Evolutionary conservation across 2,113 vertebrate species (phyloP).

Genomic region (Syngnathus typhle): DNA sequence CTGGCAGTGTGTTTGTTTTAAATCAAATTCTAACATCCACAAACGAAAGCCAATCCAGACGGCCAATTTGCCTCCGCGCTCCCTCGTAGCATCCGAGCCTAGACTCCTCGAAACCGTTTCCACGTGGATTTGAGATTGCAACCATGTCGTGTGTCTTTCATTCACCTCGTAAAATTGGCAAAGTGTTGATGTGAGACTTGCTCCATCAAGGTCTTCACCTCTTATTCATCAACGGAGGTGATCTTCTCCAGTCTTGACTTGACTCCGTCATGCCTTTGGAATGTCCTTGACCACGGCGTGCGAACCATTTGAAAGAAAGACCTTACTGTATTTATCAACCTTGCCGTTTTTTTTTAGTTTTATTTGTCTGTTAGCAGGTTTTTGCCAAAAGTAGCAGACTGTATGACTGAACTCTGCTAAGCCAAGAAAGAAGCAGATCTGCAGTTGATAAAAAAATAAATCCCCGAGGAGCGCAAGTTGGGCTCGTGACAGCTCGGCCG

Average conservation of each 20-base stretch:
- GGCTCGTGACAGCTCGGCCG: neutral
- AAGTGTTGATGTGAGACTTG: slow-evolving; percentile 32
- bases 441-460: slow-evolving; percentile 5
- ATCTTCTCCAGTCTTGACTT: slow-evolving; percentile 24
- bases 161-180: slow-evolving; percentile 21
- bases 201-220: slow-evolving; percentile 37
- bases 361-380: neutral
- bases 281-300: neutral
- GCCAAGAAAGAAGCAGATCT: slow-evolving; percentile 4
- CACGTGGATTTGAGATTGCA: neutral
- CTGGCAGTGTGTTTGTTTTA: slow-evolving; percentile 48
- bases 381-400: neutral
- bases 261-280: neutral
- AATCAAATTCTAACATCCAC: slow-evolving; percentile 34
- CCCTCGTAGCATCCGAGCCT: slow-evolving; percentile 7
- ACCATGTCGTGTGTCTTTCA: slow-evolving; percentile 23
- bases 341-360: neutral
- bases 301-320: neutral
- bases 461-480: neutral
- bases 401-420: neutral
- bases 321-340: neutral
- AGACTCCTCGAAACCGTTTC: too few species aligned
- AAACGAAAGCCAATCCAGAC: slow-evolving; percentile 53
- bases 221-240: slow-evolving; percentile 42
- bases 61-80: slow-evolving; percentile 44